Conservation (phyloP, 2,888 invertebrate genomes). For the Cheilosia scutellata region DNA sequence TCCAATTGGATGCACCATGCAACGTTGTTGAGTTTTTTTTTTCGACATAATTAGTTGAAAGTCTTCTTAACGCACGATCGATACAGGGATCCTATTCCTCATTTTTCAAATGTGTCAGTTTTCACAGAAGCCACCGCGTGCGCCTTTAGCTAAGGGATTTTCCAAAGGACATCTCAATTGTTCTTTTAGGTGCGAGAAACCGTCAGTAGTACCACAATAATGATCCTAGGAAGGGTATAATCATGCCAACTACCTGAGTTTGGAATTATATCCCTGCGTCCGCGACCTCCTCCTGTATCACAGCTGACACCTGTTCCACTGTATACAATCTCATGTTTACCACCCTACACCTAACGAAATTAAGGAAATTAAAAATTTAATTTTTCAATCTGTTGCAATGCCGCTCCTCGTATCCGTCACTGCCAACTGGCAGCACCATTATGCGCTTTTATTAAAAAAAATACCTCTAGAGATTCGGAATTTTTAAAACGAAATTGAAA, state of each 20-base stretch:
- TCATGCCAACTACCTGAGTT: constrained; percentile 4
- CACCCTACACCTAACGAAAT: constrained; percentile 35
- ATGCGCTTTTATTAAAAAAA: constrained; percentile 58
- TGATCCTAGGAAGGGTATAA: constrained; percentile 3
- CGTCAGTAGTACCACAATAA: not conserved
- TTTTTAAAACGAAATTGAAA: constrained; percentile 24
- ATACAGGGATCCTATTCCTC: constrained; percentile 5
- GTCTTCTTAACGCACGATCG: constrained; percentile 35
- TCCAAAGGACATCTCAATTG: constrained; percentile 59
- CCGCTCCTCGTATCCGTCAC: constrained; percentile 58
- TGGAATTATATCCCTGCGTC: not conserved
- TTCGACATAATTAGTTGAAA: constrained; percentile 58
- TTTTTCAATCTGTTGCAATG: constrained; percentile 74
- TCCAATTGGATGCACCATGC: constrained; percentile 48
- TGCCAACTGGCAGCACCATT: constrained; percentile 66
- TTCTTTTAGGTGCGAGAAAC: constrained; percentile 31
- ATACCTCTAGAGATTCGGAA: constrained; percentile 1
- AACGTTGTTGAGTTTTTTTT: constrained; percentile 16
- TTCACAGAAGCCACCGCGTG: constrained; percentile 61
- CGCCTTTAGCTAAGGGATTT: not conserved
- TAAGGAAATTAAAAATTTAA: constrained; percentile 72
- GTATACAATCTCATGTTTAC: not conserved
- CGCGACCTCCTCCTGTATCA: constrained; percentile 41
- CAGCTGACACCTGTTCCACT: constrained; percentile 64
- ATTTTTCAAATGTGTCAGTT: constrained; percentile 45